Base-by-base conservation (phyloP, 2,888 invertebrate genomes). In the Rutpela maculata region DNA sequence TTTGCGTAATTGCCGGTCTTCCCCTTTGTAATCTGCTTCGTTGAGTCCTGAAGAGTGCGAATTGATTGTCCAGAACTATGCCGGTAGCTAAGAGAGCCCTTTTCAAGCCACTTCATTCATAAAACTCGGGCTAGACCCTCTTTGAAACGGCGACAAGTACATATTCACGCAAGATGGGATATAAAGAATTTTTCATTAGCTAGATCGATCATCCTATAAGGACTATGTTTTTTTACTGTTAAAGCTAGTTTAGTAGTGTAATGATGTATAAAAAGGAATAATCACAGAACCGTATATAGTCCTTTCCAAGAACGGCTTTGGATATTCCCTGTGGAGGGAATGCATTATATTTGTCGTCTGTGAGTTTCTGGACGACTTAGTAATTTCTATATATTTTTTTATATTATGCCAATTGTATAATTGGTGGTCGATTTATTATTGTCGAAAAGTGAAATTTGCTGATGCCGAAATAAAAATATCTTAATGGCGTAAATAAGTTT, bases 1-100 rank as follows among this genome's bases (percentile, higher is more conserved):
- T 68, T 72, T 50, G 59, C 71, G 50, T 70, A 76, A 76, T 76
- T 76, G 70, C 76, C 63, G 56, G 66, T 31, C 62, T 65, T 76
- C 66, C 70, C 50, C 35, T 76, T 76, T 76, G 66, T 31, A 59
- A 69, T 69, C 56, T n/a, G 57, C 59, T 69, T 69, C 69, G 59
- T 57, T 26, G 72, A 63, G 66, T 43, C 50, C 59, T 56, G 60
- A 66, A 70, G 59, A 65, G 57, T 22, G 57, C 59, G 56, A 55
- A 66, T 50, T 18, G 18, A 17, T 63, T 76, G 71, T 67, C 26
- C 65, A 66, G 59, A 65, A 72, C 38, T 17, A 11, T 15, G 50
- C 31, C 19, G 7, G 6, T 11, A 18, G 43, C 63, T 12, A 26
- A 15, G 19, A 66, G 66, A 15, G 50, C 35, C 62, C 26, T 62